Conservation (phyloP, 2,888 invertebrate species). For the Argyresthia goedartella region DNA sequence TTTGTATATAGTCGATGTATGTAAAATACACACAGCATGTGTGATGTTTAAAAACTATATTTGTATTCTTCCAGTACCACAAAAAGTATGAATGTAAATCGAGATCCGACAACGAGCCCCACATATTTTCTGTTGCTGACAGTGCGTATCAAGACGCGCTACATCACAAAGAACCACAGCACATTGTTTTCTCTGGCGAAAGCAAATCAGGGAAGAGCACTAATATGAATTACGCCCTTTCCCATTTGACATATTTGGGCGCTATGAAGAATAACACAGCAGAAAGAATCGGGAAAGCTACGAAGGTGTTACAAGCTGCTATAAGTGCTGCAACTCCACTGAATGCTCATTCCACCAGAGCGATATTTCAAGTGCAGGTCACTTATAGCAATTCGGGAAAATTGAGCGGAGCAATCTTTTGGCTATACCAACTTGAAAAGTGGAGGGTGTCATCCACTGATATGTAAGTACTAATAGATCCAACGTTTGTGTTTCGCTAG, state of each 20-base stretch:
- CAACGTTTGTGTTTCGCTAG: neutral
- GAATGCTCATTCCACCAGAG: slow-evolving; percentile 89
- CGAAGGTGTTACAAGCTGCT: slow-evolving; percentile 81
- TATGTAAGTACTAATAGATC: slow-evolving; percentile 61
- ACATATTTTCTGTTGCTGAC: slow-evolving; percentile 91
- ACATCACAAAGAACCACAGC: slow-evolving; percentile 88
- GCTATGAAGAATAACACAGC: slow-evolving; percentile 77
- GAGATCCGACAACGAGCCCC: slow-evolving; percentile 90
- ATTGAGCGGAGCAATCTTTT: slow-evolving; percentile 89
- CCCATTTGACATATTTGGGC: slow-evolving; percentile 86
- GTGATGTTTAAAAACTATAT: too few relatives aligned
- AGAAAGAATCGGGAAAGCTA: slow-evolving; percentile 75
- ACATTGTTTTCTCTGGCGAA: slow-evolving; percentile 91
- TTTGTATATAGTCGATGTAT: neutral
- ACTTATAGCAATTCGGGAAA: slow-evolving; percentile 89
- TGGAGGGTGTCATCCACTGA: slow-evolving; percentile 86
- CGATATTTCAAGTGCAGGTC: slow-evolving; percentile 82
- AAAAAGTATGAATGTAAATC: slow-evolving; percentile 86
- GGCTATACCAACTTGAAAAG: slow-evolving; percentile 89
- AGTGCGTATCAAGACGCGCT: slow-evolving; percentile 91
- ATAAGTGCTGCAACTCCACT: slow-evolving; percentile 88
- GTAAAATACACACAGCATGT: neutral
- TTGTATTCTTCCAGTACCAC: slow-evolving; percentile 73
- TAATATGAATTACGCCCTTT: slow-evolving; percentile 82
- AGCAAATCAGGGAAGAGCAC: slow-evolving; percentile 93